These are phyloP conservation scores for Ochlodes sylvanus DNA, from an alignment of 2,888 invertebrate species.

Conservation along the genomic window DNA sequence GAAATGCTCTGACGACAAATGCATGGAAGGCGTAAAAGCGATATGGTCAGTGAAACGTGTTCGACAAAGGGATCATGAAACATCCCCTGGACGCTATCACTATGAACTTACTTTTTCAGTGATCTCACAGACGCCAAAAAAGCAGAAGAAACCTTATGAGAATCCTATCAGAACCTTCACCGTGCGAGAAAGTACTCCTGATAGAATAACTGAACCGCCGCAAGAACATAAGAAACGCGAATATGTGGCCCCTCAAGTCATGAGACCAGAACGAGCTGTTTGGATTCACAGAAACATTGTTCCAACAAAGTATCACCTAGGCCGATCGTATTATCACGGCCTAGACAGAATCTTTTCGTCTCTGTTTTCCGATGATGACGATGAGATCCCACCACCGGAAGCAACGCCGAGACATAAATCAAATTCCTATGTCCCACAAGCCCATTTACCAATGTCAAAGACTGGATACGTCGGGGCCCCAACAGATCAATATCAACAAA, in stretches of 20 bases:
- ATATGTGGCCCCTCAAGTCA: slow-evolving; percentile 45
- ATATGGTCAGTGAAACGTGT: slow-evolving; percentile 89
- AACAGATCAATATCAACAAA: slow-evolving; percentile 60
- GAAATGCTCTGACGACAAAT: slow-evolving; percentile 73
- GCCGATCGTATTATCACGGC: slow-evolving; percentile 56
- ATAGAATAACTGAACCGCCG: slow-evolving; percentile 53
- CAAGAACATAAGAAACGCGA: slow-evolving; percentile 49
- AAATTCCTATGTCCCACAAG: slow-evolving; percentile 51
- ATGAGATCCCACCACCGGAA: slow-evolving; percentile 48
- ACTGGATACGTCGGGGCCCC: slow-evolving; percentile 56
- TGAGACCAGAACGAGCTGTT: slow-evolving; percentile 63
- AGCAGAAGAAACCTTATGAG: slow-evolving; percentile 75
- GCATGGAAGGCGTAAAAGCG: slow-evolving; percentile 84
- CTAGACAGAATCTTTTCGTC: slow-evolving; percentile 75
- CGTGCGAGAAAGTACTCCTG: slow-evolving; percentile 80
- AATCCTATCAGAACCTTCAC: slow-evolving; percentile 87
- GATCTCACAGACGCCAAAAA: slow-evolving; percentile 78
- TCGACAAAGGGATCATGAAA: slow-evolving; percentile 85
- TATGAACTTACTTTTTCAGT: slow-evolving; percentile 89
- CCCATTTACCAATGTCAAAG: slow-evolving; percentile 60
- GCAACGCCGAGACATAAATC: slow-evolving; percentile 53
- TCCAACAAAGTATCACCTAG: slow-evolving; percentile 54
- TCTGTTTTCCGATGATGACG: slow-evolving; percentile 67
- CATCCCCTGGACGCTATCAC: slow-evolving; percentile 72
- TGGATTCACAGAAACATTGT: slow-evolving; percentile 75